Percentiles rank a stretch among this genome's conserved stretches.
Conservation (phyloP, 2,888 invertebrate genomes). For the Drosophila borealis region DNA sequence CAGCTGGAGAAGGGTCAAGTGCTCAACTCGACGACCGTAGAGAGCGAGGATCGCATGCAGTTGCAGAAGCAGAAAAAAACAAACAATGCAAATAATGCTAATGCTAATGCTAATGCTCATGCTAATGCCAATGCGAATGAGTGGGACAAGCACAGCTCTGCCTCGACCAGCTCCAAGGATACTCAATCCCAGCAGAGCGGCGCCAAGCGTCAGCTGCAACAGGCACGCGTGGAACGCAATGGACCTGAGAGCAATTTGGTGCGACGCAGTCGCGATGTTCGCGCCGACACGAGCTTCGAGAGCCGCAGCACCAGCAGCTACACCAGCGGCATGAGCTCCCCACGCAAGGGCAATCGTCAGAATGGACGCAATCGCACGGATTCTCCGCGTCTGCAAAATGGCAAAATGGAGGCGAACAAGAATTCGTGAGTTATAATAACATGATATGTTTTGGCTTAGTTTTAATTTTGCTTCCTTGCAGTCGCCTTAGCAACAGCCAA, state of each 20-base stretch:
- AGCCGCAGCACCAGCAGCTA: constrained; percentile 69
- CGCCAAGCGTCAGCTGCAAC: constrained; percentile 48
- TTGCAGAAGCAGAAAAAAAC: constrained; percentile 41
- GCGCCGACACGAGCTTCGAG: constrained; percentile 59
- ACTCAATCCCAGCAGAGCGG: constrained; percentile 56
- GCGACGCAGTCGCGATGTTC: constrained; percentile 33
- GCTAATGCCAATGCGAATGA: constrained; percentile 51
- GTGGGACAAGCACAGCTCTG: constrained; percentile 83
- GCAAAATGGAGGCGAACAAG: constrained; percentile 69
- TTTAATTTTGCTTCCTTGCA: constrained; percentile 21
- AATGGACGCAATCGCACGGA: constrained; percentile 64
- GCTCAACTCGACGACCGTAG: constrained; percentile 75
- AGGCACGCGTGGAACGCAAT: constrained; percentile 32
- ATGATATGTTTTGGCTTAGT: too few species aligned
- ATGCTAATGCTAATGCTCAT: constrained; percentile 24
- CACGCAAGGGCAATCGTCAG: constrained; percentile 67
- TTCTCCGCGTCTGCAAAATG: constrained; percentile 80
- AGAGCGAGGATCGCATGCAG: constrained; percentile 72
- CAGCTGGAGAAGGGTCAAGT: constrained; percentile 51
- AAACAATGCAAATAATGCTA: constrained; percentile 16
- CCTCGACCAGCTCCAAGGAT: constrained; percentile 78
- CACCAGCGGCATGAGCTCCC: constrained; percentile 71
- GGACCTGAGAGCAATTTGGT: constrained; percentile 22
- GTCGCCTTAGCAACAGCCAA: constrained; percentile 66
- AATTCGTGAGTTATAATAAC: constrained; percentile 61